Evolutionary conservation across 2,113 vertebrate genomes (phyloP), one percentile per base, ranked within the genome.

Genomic region (Xenopus laevis): DNA sequence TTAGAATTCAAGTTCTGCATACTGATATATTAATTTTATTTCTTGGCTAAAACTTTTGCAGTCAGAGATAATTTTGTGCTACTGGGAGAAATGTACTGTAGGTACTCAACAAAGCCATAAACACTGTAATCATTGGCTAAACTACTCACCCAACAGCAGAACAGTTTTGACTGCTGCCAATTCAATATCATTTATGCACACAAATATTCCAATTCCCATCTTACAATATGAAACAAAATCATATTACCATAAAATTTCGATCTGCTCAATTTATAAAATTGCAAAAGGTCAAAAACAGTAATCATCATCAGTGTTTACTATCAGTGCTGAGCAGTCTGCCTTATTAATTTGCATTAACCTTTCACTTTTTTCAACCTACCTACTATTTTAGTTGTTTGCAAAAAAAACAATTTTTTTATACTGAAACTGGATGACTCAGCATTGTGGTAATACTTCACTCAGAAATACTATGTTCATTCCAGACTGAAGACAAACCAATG

Each of bases 401-500:
- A 75, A 57, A 52, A 33, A 40, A 40, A 40, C 33, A 40, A 40
- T 30, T 40, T 68, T 47, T 17, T 30, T 68, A 57, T 63, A 30
- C 40, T 67, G 69, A 40, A n/a, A 13, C 30, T 53, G 13, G n/a
- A 53, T 76, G 73, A 76, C 66, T 76, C 66, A 69, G 73, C 73
- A 63, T 62, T 76, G n/a, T 76, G 66, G 46, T 69, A 69, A 63
- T 68, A 69, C 68, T 21, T 69, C 59, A 76, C 69, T 76, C 73
- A 52, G 59, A 69, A 76, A 76, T 69, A 69, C 66, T 63, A 46
- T 63, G 66, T 55, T 63, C 73, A 21, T 76, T 76, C 66, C 73
- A 55, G 46, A 46, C 55, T 76, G 65, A 76, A 76, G 66, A 76
- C 73, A 76, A 76, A 76, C 73, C 73, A 69, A 47, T 33, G 68